These are phyloP conservation scores for Nyctereutes procyonoides DNA, from an alignment of 2,113 vertebrate species.

Conservation along the genomic window DNA sequence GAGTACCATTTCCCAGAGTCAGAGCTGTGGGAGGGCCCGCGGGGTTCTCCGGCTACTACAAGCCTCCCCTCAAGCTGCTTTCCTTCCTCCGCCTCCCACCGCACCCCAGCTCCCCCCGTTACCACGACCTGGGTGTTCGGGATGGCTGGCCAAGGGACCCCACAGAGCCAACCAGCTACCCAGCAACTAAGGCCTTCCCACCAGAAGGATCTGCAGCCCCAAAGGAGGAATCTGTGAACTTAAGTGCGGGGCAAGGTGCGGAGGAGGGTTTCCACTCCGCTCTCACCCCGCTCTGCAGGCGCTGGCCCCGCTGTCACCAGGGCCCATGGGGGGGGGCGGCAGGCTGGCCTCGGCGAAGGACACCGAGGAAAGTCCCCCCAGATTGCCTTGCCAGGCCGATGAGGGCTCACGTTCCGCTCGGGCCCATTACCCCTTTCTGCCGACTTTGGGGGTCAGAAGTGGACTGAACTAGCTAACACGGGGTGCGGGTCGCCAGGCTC, in stretches of 20 bases:
- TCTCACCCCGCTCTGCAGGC: rapidly evolving
- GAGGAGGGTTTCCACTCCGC: neutral
- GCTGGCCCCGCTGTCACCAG: rapidly evolving
- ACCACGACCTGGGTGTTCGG: neutral
- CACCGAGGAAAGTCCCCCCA: no score
- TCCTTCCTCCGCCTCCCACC: neutral
- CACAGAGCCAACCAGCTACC: neutral
- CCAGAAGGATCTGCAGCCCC: neutral
- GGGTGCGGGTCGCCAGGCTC: neutral
- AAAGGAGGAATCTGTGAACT: rapidly evolving
- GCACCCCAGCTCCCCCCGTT: neutral
- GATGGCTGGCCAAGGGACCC: no score
- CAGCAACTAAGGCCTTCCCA: neutral
- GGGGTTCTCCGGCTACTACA: neutral
- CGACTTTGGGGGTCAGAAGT: neutral
- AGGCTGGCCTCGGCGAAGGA: neutral
- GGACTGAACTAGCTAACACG: neutral
- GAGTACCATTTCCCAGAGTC: neutral
- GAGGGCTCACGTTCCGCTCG: neutral
- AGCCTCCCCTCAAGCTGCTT: neutral
- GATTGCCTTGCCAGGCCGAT: neutral
- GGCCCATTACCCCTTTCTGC: neutral
- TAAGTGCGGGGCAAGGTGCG: neutral
- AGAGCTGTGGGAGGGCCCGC: neutral
- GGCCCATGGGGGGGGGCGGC: neutral